phyloP scores from a whole-genome alignment of 2,888 invertebrate species.

The Pristionchus fissidentatus region DNA sequence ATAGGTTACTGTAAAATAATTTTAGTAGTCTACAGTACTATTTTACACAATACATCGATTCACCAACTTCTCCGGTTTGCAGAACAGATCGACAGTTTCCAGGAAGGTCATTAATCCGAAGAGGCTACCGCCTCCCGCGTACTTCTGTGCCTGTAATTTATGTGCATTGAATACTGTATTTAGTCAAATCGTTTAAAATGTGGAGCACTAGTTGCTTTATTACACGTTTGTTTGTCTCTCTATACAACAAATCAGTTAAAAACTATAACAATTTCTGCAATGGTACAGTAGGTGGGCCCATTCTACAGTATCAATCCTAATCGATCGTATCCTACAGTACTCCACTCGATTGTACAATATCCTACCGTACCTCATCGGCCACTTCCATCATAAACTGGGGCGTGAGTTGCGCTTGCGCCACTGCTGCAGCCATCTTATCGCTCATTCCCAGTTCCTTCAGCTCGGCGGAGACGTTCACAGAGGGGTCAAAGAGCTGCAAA shows the following conservation, averaged over 20 bases:
- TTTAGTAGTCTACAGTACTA: too few species aligned
- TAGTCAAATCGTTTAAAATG: neutral
- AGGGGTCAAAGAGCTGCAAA: constrained; percentile 37
- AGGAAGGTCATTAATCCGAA: neutral
- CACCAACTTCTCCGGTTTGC: constrained; percentile 27
- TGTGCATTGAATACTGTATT: neutral
- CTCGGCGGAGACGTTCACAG: constrained; percentile 6
- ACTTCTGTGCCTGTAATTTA: neutral
- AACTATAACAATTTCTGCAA: too few species aligned
- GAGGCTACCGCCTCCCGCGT: neutral
- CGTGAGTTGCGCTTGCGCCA: constrained; percentile 51
- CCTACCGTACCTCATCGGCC: constrained; percentile 44
- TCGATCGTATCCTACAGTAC: neutral
- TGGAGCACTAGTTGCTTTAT: too few species aligned
- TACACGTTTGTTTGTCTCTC: too few species aligned
- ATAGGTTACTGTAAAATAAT: too few species aligned
- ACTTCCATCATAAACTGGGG: constrained; percentile 48
- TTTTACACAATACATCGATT: neutral
- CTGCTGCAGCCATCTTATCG: constrained; percentile 44
- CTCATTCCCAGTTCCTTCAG: constrained; percentile 45
- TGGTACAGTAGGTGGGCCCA: neutral
- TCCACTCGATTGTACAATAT: neutral
- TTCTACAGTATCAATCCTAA: neutral
- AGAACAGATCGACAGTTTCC: constrained; percentile 33
- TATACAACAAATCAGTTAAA: too few species aligned